Base-by-base conservation (phyloP, 2,888 invertebrate species). In the Polia nebulosa region DNA sequence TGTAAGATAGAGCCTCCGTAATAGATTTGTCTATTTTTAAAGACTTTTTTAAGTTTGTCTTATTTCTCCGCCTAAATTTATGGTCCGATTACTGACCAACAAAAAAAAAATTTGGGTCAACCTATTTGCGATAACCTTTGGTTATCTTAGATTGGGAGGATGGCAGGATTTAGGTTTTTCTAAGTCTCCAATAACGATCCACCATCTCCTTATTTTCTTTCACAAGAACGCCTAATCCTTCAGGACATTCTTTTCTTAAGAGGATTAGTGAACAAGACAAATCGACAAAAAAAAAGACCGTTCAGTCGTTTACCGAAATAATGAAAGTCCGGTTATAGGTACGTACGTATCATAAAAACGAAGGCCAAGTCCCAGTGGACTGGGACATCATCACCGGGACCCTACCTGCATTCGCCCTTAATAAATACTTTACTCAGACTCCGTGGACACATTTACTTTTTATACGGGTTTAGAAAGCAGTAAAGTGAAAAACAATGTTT, bases 381-480 rank as follows among this genome's bases (percentile, higher is more conserved):
- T 17, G 63, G 39, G 59, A 52, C 78, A 74, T 70, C 61, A 77
- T 32, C 52, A 56, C 61, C 22, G 59, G 65, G 63, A 25, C 65
- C 71, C 68, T 68, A 69, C 67, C 75, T 79, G 67, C 61, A 62
- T 52, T 60, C 63, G 32, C 86, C 88, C 90, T 87, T 90, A 88
- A 90, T 91, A 91, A 87, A 91, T 92, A 89, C 90, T 91, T 91
- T 91, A 91, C 89, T 81, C 84, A 62, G 64, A 70, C 83, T 80
- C 77, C 78, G 77, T 78, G 82, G 82, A 85, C 85, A 84, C 84
- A 79, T 86, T 86, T 80, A 81, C 75, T 83, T 85, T 85, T 88
- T 85, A 85, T 85, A 81, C 83, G 76, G 85, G 78, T 82, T 86
- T 85, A 85, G 80, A 82, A 84, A 72, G 75, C 77, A 78, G 82